Evolutionary conservation across 2,113 vertebrate species (phyloP), one percentile per base, ranked within the genome.

Genomic region (Verasper variegatus): DNA sequence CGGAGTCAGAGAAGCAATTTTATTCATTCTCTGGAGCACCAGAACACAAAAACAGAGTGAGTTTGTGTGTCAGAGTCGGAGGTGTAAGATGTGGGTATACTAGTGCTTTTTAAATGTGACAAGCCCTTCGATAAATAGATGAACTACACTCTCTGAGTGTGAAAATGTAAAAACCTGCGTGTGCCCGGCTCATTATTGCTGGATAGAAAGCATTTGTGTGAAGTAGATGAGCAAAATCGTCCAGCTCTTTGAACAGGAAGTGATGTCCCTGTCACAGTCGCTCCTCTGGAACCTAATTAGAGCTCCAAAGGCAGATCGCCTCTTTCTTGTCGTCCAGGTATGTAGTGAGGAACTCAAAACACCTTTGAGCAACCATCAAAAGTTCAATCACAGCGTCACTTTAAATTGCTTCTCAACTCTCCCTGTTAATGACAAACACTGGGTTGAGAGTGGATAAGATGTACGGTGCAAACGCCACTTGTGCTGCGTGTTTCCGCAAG

Each of bases 221-320:
- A 57, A 66, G 69, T 49, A 37, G 58, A 88, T 76, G 84, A 87
- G 68, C 26, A 31, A 60, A 81, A 71, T 12, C 49, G 78, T 78
- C 69, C 47, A 2, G 57, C 15, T 80, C 84, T 90, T 84, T 90
- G 83, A 89, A 88, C 76, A 86, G 76, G 67, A 85, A 82, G 86
- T 61, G 79, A 80, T 86, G 80, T 87, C 64, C 40, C 80, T 74
- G 86, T 86, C 76, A 76, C 83, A 57, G 76, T 31, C 24, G 31
- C 54, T 51, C 77, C 78, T 82, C 80, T 59, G 72, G 63, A 85
- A 85, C 79, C 80, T 90, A 92, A 94, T 94, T 93, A 91, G 74
- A 78, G 78, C 86, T 76, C 64, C 61, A 81, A 86, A 85, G 80
- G 68, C 69, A 66, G 79, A 65, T 57, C 18, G 10, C 47, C 62